phyloP scores from a whole-genome alignment of 1,140 invertebrate species.

The Odontomachus brunneus region DNA sequence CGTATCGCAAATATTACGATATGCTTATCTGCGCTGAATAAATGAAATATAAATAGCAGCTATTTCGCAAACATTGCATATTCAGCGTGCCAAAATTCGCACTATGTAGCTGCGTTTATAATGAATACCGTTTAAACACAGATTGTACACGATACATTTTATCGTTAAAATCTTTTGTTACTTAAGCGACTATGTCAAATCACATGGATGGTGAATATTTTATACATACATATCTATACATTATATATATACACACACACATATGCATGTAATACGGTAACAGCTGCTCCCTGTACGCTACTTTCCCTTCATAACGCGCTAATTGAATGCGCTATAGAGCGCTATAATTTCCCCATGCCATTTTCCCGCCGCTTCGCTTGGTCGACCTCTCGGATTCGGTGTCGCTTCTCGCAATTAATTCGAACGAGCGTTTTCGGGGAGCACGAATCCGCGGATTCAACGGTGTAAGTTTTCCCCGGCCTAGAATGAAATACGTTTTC shows the following conservation, averaged over 20 bases:
- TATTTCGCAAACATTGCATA: background rate
- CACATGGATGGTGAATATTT: too few relatives aligned
- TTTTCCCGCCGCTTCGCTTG: background rate
- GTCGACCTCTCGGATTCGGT: conserved; percentile 29
- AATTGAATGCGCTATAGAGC: conserved; percentile 14
- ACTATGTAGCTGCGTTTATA: background rate
- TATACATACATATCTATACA: too few relatives aligned
- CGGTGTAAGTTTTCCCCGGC: conserved; percentile 28
- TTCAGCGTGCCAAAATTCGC: conserved; percentile 5
- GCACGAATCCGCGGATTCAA: conserved; percentile 45
- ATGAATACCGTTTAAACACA: conserved; percentile 17
- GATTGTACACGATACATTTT: background rate
- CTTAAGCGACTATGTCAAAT: too few relatives aligned
- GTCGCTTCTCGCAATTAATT: conserved; percentile 52
- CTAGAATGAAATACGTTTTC: conserved; percentile 40
- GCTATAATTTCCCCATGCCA: conserved; percentile 14
- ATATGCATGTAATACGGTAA: background rate
- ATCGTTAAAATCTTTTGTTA: too few relatives aligned
- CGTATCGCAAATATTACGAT: too few relatives aligned
- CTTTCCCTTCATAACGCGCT: background rate
- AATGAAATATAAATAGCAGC: conserved; percentile 33
- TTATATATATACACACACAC: too few relatives aligned
- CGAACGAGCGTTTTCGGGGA: conserved; percentile 38
- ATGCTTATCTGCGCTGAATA: background rate
- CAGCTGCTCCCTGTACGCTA: background rate